Evolutionary conservation across 2,888 invertebrate genomes (phyloP), one percentile per base, ranked within the genome.

Genomic region (Ormyrus thymus): DNA sequence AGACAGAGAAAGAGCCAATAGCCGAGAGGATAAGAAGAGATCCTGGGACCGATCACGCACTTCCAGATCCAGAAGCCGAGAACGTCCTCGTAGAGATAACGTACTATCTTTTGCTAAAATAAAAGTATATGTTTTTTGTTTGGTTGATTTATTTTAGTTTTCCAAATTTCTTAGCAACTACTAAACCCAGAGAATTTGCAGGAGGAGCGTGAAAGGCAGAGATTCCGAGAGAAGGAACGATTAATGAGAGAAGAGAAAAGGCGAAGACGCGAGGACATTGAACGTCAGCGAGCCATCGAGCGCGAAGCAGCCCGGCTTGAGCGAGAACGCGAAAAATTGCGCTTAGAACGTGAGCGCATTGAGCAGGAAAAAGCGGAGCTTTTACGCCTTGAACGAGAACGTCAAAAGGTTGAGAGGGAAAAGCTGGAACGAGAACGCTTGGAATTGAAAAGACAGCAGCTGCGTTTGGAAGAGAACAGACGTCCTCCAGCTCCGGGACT

Each of bases 331-430:
- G 95, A 96, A 86, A 95, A 95, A 86, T 90, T 97, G 81, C 93
- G 95, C 64, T 91, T 95, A 11, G 98, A 98, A 90, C 93, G 97
- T 43, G 97, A 97, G 85, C 94, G 95, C 84, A 94, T 97, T 73
- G 98, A 98, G 87, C 93, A 96, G 4, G 97, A 97, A 87, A 96
- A 96, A 90, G 95, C 95, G 13, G 97, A 97, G 87, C 89, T 97
- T 45, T 91, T 97, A 83, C 93, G 96, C 71, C 89, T 97, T 82
- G 97, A 97, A 88, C 92, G 97, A 13, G 97, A 97, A 88, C 93
- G 96, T 68, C 96, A 97, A 86, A 93, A 96, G 66, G 84, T 93
- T 71, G 94, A 94, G 85, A 89, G 95, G 13, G 96, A 96, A 85
- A 94, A 94, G 86, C 89, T 95, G 73, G 95, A 95, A 86, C 90